Percentiles rank a stretch among this genome's conserved stretches.
These are phyloP conservation scores for Siphamia tubifer DNA, from an alignment of 2,113 vertebrate species.

Conservation along the genomic window DNA sequence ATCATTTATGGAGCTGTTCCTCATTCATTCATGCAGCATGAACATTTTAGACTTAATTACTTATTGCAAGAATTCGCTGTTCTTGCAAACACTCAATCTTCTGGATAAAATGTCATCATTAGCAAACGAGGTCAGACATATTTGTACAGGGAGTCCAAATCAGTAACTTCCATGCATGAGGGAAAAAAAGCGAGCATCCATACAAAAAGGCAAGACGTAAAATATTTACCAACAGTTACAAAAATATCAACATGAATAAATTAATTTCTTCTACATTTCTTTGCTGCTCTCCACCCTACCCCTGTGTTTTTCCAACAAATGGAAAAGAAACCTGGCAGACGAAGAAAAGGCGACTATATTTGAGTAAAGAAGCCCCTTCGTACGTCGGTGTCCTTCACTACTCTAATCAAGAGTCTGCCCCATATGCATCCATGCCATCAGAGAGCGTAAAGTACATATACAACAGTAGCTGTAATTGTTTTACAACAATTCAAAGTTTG, in stretches of 20 bases:
- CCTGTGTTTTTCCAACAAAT: conserved; percentile 41
- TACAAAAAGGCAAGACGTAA: conserved; percentile 71
- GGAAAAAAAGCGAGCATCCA: conserved; percentile 53
- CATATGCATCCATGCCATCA: conserved; percentile 1
- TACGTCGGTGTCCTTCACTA: conserved; percentile 38
- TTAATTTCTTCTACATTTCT: conserved; percentile 75
- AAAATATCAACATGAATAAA: conserved; percentile 82
- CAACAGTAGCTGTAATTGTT: conserved; percentile 36
- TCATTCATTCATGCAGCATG: not conserved
- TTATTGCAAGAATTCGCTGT: conserved; percentile 49
- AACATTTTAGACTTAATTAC: conserved; percentile 33
- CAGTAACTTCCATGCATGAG: conserved; percentile 74
- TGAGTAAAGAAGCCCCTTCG: conserved; percentile 31
- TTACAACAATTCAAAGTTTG: conserved; percentile 27
- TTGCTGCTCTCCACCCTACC: conserved; percentile 32
- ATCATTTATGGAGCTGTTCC: not conserved
- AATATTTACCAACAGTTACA: conserved; percentile 79
- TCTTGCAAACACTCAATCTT: conserved; percentile 46
- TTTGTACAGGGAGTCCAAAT: conserved; percentile 55
- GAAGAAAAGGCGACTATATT: conserved; percentile 21
- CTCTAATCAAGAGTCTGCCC: conserved; percentile 21
- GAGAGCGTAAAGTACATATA: conserved; percentile 32
- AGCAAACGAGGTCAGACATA: conserved; percentile 48
- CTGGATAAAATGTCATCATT: conserved; percentile 52
- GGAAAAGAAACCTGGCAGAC: conserved; percentile 46